A percentile compares a stretch with the other conserved stretches of the same genome.
These are phyloP conservation scores for Neotoma lepida DNA, from an alignment of 2,113 vertebrate genomes.

Conservation along the genomic window DNA sequence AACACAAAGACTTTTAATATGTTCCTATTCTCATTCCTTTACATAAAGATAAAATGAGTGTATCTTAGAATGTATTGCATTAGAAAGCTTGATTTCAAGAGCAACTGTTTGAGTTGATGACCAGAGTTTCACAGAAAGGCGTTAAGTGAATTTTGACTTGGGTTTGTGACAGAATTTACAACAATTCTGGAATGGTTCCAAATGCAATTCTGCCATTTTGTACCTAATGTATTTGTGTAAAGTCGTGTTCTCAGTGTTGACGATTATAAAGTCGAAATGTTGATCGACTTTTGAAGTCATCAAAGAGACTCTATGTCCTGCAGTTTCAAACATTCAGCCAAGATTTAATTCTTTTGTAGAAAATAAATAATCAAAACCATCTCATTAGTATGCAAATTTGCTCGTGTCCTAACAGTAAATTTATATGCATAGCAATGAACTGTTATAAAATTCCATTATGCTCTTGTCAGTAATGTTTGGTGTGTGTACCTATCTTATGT, in stretches of 20 bases:
- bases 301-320: not conserved
- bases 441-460: not conserved
- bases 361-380: not conserved
- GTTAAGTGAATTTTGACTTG: not conserved
- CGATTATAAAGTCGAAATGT: not conserved
- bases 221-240: not conserved
- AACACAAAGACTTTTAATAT: not conserved
- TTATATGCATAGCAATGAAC: not conserved
- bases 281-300: not conserved
- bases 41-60: not conserved
- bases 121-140: not conserved
- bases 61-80: not conserved
- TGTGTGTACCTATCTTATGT: not conserved
- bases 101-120: not conserved
- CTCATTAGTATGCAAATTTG: not conserved
- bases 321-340: not conserved
- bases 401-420: not conserved
- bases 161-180: not conserved
- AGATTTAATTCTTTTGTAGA: not conserved
- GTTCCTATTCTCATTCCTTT: not conserved
- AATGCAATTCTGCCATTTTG: not conserved
- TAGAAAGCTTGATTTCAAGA: not conserved
- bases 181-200: not conserved
- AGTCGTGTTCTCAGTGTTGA: not conserved
- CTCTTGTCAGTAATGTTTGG: not conserved